These are phyloP conservation scores for Synergus gifuensis DNA, from an alignment of 2,888 invertebrate genomes.

Conservation along the genomic window DNA sequence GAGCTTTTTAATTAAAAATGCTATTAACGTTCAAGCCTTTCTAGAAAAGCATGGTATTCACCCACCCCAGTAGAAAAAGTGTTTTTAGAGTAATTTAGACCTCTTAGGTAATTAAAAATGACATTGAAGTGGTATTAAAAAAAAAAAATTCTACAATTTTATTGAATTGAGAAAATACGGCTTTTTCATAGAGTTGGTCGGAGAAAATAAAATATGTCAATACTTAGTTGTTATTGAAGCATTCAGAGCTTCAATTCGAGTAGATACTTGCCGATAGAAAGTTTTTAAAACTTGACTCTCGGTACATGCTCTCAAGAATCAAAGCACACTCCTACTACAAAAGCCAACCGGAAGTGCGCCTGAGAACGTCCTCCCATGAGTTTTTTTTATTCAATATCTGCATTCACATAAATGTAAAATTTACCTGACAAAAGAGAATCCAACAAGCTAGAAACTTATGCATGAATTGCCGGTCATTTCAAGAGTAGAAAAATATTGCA, in stretches of 20 bases:
- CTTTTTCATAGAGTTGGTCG: not conserved
- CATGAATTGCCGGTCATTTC: not conserved
- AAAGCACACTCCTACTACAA: not conserved
- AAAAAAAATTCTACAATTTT: not conserved
- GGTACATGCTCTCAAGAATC: not conserved
- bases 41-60: not conserved
- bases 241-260: not conserved
- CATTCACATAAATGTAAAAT: not conserved
- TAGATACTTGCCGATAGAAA: not conserved
- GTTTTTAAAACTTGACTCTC: not conserved
- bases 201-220: not conserved
- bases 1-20: constrained; percentile 4
- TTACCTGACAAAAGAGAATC: not conserved
- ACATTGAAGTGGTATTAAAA: not conserved
- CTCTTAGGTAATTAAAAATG: not conserved
- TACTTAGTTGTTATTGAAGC: not conserved
- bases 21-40: not conserved
- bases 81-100: not conserved
- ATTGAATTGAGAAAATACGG: not conserved
- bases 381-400: not conserved
- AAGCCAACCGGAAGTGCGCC: not conserved
- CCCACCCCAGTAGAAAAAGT: not conserved
- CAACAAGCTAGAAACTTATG: not conserved
- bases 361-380: not conserved
- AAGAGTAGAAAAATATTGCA: not conserved